A percentile compares a stretch with the other conserved stretches of the same genome.
Conservation (phyloP, 2,113 vertebrate species). For the Poecilia latipinna region DNA sequence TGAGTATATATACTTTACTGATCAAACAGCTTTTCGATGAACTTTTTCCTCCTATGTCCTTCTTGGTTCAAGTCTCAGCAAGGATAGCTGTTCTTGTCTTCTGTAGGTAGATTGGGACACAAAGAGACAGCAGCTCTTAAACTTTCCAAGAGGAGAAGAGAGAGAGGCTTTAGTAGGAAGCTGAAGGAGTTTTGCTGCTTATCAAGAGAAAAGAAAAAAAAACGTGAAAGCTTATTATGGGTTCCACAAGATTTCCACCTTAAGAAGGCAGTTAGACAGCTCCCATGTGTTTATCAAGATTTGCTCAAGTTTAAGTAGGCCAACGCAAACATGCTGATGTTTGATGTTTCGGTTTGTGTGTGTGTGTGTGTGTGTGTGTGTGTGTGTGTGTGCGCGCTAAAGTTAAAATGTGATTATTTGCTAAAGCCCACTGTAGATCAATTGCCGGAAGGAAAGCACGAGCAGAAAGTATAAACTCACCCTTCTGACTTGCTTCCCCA, state of each 20-base stretch:
- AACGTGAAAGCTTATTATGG: slow-evolving; percentile 12
- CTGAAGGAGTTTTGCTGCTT: slow-evolving; percentile 16
- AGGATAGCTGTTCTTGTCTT: too few species aligned
- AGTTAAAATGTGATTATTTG: slow-evolving; percentile 51
- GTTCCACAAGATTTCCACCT: slow-evolving; percentile 31
- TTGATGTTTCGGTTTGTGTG: slow-evolving; percentile 52
- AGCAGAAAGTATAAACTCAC: slow-evolving; percentile 25
- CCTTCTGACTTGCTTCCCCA: slow-evolving; percentile 32
- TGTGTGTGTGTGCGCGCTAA: slow-evolving; percentile 48
- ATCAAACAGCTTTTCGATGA: too few species aligned
- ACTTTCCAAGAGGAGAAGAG: slow-evolving; percentile 26
- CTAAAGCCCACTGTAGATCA: slow-evolving; percentile 28
- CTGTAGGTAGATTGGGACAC: neutral
- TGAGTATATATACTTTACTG: too few species aligned
- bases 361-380: slow-evolving; percentile 38
- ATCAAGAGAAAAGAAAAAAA: slow-evolving; percentile 21
- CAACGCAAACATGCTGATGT: slow-evolving; percentile 52
- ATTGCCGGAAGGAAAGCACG: slow-evolving; percentile 31
- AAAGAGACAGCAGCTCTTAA: neutral
- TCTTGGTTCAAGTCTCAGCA: too few species aligned
- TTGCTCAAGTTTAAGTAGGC: slow-evolving; percentile 30
- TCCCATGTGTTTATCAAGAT: slow-evolving; percentile 37
- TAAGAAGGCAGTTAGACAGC: slow-evolving; percentile 45
- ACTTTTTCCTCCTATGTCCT: too few species aligned
- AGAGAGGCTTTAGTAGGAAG: slow-evolving; percentile 45